Base-by-base conservation (phyloP, 2,888 invertebrate species). In the Mongoloraphidia duomilia region DNA sequence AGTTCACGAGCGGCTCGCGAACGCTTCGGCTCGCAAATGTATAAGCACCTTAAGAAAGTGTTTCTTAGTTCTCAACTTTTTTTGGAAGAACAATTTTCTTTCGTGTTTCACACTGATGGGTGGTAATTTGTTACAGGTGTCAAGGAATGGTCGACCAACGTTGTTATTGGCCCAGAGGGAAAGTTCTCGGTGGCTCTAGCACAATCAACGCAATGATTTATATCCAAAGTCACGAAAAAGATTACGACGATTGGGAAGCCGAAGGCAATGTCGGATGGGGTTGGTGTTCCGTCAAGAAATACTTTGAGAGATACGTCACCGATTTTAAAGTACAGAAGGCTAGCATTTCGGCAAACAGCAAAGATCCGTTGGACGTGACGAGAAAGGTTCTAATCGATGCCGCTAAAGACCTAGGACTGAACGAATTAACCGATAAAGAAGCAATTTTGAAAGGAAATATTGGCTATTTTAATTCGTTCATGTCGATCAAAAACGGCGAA, bases 191-290 rank as follows among this genome's bases (percentile, higher is more conserved):
- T 26, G 26, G 26, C 26, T 26, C 26, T 6, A 26, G 26, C 6
- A 26, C 26, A 26, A 26, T 26, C 3, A 26, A 26, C 26, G 26
- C 26, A 26, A 26, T 26, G 26, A 26, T 26, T 6, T 26, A 26
- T 26, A 60, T 79, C 0, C 67, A 77, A 5, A 84, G 84, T 0
- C 77, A 79, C 62, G 70, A 74, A 5, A 58, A 59, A 4, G 84
- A 84, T 60, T 84, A 74, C 58, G 76, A 84, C 57, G 59, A 65
- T 0, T 84, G 84, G 84, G 69, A 71, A 9, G 26, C 26, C 6
- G 26, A 3, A 26, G 26, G 26, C 6, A 26, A 26, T 26, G 6
- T 26, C 26, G 26, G 26, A 26, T 62, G 64, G 12, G 61, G 66
- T n/a, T 53, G 59, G 61, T 2, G 58, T 60, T 9, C 26, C 36